These are phyloP conservation scores for Porites cylindrica DNA, from an alignment of 92 coral and sea anemone species.

Conservation along the genomic window DNA sequence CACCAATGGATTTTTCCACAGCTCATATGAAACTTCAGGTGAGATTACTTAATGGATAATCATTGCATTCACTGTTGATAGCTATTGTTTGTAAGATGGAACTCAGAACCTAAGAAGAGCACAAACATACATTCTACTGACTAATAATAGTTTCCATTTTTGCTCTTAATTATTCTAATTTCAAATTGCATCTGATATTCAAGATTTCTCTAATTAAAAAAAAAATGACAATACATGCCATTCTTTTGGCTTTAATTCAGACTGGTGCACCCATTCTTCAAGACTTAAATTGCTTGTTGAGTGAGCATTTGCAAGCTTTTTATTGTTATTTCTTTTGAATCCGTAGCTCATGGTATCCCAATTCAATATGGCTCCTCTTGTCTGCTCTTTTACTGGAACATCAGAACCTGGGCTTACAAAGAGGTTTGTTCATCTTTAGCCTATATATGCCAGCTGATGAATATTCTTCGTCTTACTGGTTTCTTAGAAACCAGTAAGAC, in stretches of 20 bases:
- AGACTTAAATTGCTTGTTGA: too few species aligned
- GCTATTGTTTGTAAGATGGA: not conserved
- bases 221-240: too few species aligned
- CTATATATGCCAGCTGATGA: too few species aligned
- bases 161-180: too few species aligned
- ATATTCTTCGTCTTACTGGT: not conserved
- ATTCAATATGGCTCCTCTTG: constrained; percentile 87
- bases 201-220: too few species aligned
- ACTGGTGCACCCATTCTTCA: not conserved
- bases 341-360: constrained; percentile 87
- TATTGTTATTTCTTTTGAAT: not conserved
- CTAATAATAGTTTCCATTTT: not conserved
- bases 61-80: not conserved
- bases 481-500: not conserved
- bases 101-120: not conserved
- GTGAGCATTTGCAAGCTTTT: not conserved
- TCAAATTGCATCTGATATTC: too few species aligned
- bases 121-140: not conserved
- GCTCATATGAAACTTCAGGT: constrained; percentile 95
- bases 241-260: too few species aligned
- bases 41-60: not conserved
- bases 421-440: constrained; percentile 57
- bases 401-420: constrained; percentile 94
- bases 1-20: constrained; percentile 96
- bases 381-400: constrained; percentile 94